Evolutionary conservation across 1,140 invertebrate species (phyloP), one percentile per base, ranked within the genome.

Genomic region (Pseudomyrmex dendroicus): DNA sequence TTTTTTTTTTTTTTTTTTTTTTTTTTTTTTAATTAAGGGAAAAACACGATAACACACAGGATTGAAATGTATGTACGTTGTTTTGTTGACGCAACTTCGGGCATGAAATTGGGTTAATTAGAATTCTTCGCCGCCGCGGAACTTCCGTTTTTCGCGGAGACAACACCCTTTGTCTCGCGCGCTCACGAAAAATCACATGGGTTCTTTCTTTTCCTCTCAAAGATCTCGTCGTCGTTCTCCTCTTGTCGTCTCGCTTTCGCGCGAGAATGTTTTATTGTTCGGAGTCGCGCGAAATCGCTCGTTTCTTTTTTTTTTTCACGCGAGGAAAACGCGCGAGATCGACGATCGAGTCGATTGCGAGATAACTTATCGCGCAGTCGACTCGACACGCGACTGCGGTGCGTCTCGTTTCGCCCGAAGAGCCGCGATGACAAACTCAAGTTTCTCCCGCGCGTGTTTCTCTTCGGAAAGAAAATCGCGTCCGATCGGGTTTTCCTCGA

Each of bases 201-300:
- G 10, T 44, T 35, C 57, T 67, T 35, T 70, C 35, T 59, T 73
- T 82, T 70, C 61, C 17, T 72, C 48, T 22, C 68, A 78, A 72
- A 62, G 64, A 10, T 63, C 35, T 35, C 67, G 50, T 63, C 59
- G 48, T 54, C 61, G 50, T 68, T 82, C 35, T 35, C 35, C 5
- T 35, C 35, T 35, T 7, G 35, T 35, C 35, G 35, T 52, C 73
- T 70, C 72, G 66, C 78, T 84, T 83, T 74, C 80, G 35, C 64
- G 54, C 35, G 59, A 84, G 54, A 74, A 78, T 89, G 66, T 50
- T 83, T 7, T 70, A 83, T 86, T 86, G 82, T 86, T 73, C 67
- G 35, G 35, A 35, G 35, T 35, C 46, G 15, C 57, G 50, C 54
- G 70, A 8, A 48, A 70, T 48, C 59, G 70, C 54, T 50, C 63